Conservation (phyloP, 35 echinoderm and acorn worm genomes). For the Anneissia japonica region DNA sequence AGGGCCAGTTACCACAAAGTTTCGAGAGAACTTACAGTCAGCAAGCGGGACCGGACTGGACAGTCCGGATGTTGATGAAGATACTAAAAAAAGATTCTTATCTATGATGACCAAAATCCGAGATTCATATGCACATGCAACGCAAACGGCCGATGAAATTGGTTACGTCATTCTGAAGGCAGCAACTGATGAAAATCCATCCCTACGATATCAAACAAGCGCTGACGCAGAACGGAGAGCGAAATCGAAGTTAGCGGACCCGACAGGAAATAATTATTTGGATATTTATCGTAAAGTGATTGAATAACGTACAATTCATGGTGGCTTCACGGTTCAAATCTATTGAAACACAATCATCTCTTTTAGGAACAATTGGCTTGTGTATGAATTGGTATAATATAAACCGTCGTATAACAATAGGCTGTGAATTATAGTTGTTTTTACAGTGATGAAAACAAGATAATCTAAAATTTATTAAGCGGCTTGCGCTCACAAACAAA, state of each 20-base stretch:
- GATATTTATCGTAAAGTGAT: neutral
- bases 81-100: neutral
- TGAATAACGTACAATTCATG: neutral
- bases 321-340: too few relatives aligned
- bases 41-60: neutral
- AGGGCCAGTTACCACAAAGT: neutral
- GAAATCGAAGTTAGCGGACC: neutral
- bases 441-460: too few relatives aligned
- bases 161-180: neutral
- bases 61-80: neutral
- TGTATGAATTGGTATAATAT: too few relatives aligned
- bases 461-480: too few relatives aligned
- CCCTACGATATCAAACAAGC: neutral
- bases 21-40: neutral
- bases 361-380: too few relatives aligned
- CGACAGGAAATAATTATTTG: neutral
- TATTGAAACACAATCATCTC: too few relatives aligned
- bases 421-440: too few relatives aligned
- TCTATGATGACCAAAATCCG: neutral
- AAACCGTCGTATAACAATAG: too few relatives aligned
- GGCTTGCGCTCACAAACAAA: too few relatives aligned
- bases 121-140: neutral
- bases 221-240: neutral
- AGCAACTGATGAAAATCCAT: neutral
- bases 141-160: neutral